These are phyloP conservation scores for Onychorhynchus coronatus DNA, from an alignment of 2,113 vertebrate genomes.

Conservation along the genomic window DNA sequence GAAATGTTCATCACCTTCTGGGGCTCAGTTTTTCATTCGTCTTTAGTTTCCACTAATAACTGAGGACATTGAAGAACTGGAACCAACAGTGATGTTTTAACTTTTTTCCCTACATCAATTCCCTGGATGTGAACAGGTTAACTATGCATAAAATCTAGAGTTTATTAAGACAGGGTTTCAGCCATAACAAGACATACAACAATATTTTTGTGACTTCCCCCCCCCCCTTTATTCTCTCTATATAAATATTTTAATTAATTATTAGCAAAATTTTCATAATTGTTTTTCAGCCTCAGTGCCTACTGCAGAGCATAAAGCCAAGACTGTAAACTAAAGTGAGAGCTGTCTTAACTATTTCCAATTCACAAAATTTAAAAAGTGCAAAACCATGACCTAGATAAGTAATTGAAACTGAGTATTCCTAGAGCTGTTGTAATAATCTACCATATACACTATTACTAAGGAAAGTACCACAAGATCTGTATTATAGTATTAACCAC, in stretches of 20 bases:
- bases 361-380: not conserved
- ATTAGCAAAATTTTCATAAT: not conserved
- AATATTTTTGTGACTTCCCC: not conserved
- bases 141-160: not conserved
- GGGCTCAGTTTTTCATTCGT: conserved; percentile 16
- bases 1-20: conserved; percentile 32
- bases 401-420: not conserved
- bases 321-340: not conserved
- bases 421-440: not conserved
- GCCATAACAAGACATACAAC: not conserved
- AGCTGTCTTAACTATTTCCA: not conserved
- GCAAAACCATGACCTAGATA: not conserved
- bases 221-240: not conserved
- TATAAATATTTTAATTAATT: not conserved
- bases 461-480: not conserved
- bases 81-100: not conserved
- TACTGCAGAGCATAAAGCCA: not conserved
- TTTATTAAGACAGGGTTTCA: not conserved
- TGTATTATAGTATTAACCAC: not conserved
- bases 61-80: not conserved
- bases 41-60: not conserved
- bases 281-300: not conserved
- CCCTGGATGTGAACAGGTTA: not conserved
- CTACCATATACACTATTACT: not conserved
- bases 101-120: not conserved